Evolutionary conservation across 2,113 vertebrate genomes (phyloP).

Genomic region (Capreolus pygargus): DNA sequence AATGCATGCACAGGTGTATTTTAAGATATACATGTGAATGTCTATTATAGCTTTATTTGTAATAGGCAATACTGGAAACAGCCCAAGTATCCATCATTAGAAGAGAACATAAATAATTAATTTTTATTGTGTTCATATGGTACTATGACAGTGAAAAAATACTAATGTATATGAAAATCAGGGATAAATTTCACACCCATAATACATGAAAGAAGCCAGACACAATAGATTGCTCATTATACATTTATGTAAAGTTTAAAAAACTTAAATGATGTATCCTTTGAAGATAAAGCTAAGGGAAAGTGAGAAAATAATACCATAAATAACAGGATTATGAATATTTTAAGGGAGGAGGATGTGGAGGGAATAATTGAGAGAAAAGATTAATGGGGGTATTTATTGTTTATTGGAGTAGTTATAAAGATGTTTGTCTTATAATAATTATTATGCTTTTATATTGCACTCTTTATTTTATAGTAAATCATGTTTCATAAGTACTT

Average conservation of each 20-base stretch:
- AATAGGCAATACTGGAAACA: background rate
- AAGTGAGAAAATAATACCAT: background rate
- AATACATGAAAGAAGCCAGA: background rate
- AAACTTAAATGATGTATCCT: background rate
- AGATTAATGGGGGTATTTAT: fast-evolving
- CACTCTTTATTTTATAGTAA: background rate
- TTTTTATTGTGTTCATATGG: background rate
- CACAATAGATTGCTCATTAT: background rate
- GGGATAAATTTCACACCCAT: background rate
- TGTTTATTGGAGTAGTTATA: background rate
- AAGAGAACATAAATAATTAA: background rate
- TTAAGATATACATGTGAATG: background rate
- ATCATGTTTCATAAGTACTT: background rate
- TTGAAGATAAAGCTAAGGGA: background rate
- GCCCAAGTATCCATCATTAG: background rate
- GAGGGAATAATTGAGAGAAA: background rate
- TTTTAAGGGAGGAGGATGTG: fast-evolving
- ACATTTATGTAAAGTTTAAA: background rate
- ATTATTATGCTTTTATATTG: background rate
- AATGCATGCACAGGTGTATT: background rate
- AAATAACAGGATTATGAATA: background rate
- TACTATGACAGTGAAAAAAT: background rate
- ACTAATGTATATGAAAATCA: background rate
- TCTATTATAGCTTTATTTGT: background rate
- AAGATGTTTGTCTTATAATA: background rate